Evolutionary conservation across 2,888 invertebrate genomes (phyloP), one percentile per base, ranked within the genome.

Genomic region (Ophion ellenae): DNA sequence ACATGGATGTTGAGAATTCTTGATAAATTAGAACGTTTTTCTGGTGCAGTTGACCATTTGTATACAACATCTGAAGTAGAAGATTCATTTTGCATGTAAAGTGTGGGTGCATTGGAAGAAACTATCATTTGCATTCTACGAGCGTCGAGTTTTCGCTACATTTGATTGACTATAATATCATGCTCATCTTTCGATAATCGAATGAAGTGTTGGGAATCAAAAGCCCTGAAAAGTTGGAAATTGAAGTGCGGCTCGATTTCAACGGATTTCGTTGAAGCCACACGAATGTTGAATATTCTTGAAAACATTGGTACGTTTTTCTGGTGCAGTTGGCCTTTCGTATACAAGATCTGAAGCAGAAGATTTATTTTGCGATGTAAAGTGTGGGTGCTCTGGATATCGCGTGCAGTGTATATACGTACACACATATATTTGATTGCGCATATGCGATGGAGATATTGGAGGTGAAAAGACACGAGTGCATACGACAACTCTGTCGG

Each of bases 401-500:
- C 63, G 53, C 71, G 61, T 57, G 69, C 61, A 57, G 28, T 70
- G 59, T 47, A 57, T 47, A 45, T 14, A 78, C 69, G 36, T 73
- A 64, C 66, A 32, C 20, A 40, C 61, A 40, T 24, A 70, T 63
- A 32, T 61, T n/a, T 36, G 64, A 71, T n/a, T 63, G 10, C 61
- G 57, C 14, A 63, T 69, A 20, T 59, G 40, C 14, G 74, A 81
- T 81, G 28, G 67, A 71, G 69, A 79, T 59, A 69, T 61, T 47
- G 79, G 79, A 80, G 70, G 75, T 67, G 85, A 85, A 82, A 76
- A 82, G 85, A 85, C 79, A 82, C 82, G 82, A 85, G 79, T 85
- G 85, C 75, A 71, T 79, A 64, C 78, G 85, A 82, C 85, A 79
- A 85, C 28, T 71, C 82, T 79, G 85, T 82, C 82, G 79, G 79